Base-by-base conservation (phyloP, 2,797 vertebrate species). In the Merluccius polli region DNA sequence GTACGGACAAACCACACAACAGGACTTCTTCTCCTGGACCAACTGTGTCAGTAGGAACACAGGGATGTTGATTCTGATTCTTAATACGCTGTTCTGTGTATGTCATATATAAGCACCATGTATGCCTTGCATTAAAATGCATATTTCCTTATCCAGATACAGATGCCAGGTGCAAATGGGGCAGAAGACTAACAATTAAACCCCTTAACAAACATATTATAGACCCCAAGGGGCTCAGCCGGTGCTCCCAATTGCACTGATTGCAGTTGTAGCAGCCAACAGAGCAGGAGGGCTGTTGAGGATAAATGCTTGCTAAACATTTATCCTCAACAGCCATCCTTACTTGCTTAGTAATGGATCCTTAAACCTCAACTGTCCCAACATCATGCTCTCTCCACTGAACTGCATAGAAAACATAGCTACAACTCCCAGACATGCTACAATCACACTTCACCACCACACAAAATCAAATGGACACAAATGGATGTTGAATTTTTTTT, bases 401-500 rank as follows among this genome's bases (percentile, higher is more conserved):
- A n/a, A 52, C 48, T 52, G 48, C 48, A 2, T 52, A 52, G 44
- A 52, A 18, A 18, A 21, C 44, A 52, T 21, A 21, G 21, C 4
- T 21, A 21, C 44, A 48, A 18, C 15, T 21, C 15, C 44, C 52
- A 63, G 52, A 24, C 52, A 11, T 2, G 13, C n/a, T 63, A 63
- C 52, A 11, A 8, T 24, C n/a, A 7, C 38, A 41, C 38, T 41
- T 41, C 11, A 48, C 41, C 15, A 63, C 5, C 7, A 27, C 9
- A 24, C 1, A 10, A 24, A 63, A 27, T 63, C n/a, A 9, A 63
- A 63, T 24, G 10, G n/a, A 63, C 52, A 63, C 52, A 48, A 11
- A 7, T n/a, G 21, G 21, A 4, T 24, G 7, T 2, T n/a, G n/a
- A n/a, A n/a, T 63, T 87, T 74, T 75, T 87, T 87, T 85, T 88